Evolutionary conservation across 30 jellyfish, hydroid and myxozoan genomes (phyloP).

Genomic region (Hydra vulgaris): DNA sequence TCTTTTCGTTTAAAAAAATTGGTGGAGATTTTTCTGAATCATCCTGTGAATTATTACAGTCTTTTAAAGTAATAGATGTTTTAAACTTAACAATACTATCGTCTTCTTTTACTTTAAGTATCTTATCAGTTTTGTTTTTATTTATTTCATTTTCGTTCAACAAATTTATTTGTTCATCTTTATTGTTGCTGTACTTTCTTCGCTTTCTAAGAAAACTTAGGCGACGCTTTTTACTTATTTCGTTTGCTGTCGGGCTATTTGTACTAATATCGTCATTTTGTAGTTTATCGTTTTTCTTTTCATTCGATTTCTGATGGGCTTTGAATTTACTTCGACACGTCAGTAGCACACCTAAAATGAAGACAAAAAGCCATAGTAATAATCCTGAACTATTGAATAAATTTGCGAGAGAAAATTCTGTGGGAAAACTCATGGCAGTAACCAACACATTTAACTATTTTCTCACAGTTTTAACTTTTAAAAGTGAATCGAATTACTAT

Average conservation of each 20-base stretch:
- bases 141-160: neutral
- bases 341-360: neutral
- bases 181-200: neutral
- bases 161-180: slow-evolving; percentile 2
- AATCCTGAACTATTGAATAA: neutral
- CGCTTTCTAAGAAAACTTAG: neutral
- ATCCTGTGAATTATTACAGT: neutral
- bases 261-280: no score
- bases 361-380: neutral
- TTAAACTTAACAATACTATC: neutral
- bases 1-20: no score
- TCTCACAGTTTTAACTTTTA: neutral
- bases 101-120: neutral
- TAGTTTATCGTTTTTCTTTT: neutral
- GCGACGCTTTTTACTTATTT: slow-evolving; percentile 5
- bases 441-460: neutral
- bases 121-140: neutral
- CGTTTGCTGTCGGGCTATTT: neutral
- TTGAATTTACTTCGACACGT: neutral
- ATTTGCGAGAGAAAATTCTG: neutral
- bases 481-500: neutral
- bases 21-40: neutral
- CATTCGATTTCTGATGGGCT: neutral
- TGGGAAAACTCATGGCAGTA: neutral
- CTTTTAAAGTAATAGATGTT: neutral